A percentile compares a stretch with the other conserved stretches of the same genome.
phyloP scores from a whole-genome alignment of 2,113 vertebrate species.

The Ammodytes marinus region DNA sequence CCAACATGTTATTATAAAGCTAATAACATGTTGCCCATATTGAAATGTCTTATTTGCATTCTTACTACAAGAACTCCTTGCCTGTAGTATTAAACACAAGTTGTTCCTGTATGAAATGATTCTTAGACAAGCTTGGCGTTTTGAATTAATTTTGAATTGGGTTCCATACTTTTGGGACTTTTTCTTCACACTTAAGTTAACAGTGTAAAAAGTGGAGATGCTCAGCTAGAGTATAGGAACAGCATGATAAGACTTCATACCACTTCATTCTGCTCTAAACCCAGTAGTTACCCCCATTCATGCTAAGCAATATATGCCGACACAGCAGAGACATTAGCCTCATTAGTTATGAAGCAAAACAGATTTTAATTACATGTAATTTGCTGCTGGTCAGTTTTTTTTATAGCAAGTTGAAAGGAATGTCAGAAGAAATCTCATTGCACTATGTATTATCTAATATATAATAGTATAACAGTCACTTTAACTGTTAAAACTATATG shows the following conservation, averaged over 20 bases:
- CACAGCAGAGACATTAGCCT: constrained; percentile 35
- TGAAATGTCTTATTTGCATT: no score
- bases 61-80: background rate
- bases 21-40: no score
- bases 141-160: constrained; percentile 4
- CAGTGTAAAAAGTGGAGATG: background rate
- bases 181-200: constrained; percentile 25
- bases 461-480: no score
- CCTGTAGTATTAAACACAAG: background rate
- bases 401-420: constrained; percentile 2
- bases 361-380: constrained; percentile 32
- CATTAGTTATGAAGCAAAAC: constrained; percentile 30
- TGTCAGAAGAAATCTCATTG: constrained; percentile 12
- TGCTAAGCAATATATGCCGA: constrained; percentile 26
- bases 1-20: no score
- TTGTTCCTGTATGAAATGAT: constrained; percentile 2
- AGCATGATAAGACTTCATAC: constrained; percentile 27
- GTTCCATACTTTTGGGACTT: background rate
- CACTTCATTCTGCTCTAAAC: constrained; percentile 29
- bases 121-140: constrained; percentile 9
- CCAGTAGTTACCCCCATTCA: constrained; percentile 30
- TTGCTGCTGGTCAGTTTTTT: background rate
- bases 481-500: no score
- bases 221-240: constrained; percentile 6
- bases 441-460: no score